phyloP scores from a whole-genome alignment of 2,113 vertebrate species.

The Ictidomys tridecemlineatus region DNA sequence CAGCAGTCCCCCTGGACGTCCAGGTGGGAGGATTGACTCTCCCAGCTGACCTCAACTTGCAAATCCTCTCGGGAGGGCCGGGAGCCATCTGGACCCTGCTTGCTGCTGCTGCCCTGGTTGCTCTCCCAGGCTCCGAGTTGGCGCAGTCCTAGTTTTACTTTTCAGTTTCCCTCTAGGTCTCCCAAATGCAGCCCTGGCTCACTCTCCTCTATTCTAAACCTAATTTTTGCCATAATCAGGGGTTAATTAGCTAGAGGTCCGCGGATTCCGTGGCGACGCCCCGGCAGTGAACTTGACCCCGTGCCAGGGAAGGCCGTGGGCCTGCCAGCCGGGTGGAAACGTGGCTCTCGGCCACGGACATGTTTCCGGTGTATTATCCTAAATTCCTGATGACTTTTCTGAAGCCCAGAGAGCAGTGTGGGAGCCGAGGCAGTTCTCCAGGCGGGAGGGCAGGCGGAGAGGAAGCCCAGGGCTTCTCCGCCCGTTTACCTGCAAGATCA shows the following conservation, averaged over 20 bases:
- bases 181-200: constrained; percentile 15
- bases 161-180: not conserved
- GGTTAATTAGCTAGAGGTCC: constrained; percentile 66
- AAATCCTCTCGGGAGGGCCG: not conserved
- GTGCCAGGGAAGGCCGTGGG: not conserved
- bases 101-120: constrained; percentile 32
- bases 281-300: not conserved
- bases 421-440: constrained; percentile 1
- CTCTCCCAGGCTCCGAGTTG: not conserved
- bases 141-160: not conserved
- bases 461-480: constrained; percentile 52
- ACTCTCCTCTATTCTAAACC: constrained; percentile 32
- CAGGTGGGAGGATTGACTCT: not conserved
- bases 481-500: constrained; percentile 68
- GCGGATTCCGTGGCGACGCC: not conserved
- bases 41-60: constrained; percentile 8
- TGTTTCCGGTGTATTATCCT: not conserved
- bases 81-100: not conserved
- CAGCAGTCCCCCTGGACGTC: not conserved
- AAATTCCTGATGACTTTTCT: constrained; percentile 61
- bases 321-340: not conserved
- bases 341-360: not conserved
- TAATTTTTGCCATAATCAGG: constrained; percentile 50
- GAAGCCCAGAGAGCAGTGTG: not conserved
- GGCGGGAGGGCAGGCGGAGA: not conserved